Percentiles rank a stretch among this genome's conserved stretches.
Conservation (phyloP, 1,140 invertebrate genomes). For the Sinella curviseta region DNA sequence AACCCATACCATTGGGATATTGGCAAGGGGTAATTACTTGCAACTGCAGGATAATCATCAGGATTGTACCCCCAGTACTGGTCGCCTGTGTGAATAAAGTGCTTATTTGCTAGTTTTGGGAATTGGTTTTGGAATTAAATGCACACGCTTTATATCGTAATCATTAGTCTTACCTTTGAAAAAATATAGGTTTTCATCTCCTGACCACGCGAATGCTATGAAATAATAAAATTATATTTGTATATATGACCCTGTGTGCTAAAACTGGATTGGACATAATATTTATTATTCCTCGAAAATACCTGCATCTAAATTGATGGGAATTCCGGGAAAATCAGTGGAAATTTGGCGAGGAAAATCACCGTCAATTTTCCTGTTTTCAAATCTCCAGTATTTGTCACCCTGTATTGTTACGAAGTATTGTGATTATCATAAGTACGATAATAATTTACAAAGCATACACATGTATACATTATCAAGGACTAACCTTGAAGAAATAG, state of each 20-base stretch:
- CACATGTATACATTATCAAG: not conserved
- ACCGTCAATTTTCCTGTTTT: slow-evolving; percentile 28
- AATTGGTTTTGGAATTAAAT: too few species aligned
- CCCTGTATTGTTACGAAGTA: not conserved
- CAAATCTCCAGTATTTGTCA: slow-evolving; percentile 24
- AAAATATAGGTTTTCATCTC: slow-evolving; percentile 28
- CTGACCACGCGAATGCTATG: slow-evolving; percentile 25
- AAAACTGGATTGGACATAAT: not conserved
- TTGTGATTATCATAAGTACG: not conserved
- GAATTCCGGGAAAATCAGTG: slow-evolving; percentile 32
- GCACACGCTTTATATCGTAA: too few species aligned
- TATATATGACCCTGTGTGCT: not conserved
- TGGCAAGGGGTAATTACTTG: slow-evolving; percentile 28
- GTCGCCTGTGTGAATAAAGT: slow-evolving; percentile 14
- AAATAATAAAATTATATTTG: not conserved
- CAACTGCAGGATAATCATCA: slow-evolving; percentile 22
- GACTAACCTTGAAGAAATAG: slow-evolving; percentile 32
- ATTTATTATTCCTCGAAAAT: not conserved
- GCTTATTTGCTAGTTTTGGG: slow-evolving; percentile 7
- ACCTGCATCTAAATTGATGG: slow-evolving; percentile 33
- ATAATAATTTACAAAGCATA: too few species aligned
- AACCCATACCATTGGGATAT: slow-evolving; percentile 35
- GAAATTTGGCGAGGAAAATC: slow-evolving; percentile 27
- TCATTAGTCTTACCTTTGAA: slow-evolving; percentile 28
- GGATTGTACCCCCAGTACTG: slow-evolving; percentile 32